Evolutionary conservation across 2,113 vertebrate species (phyloP).

Genomic region (Illadopsis cleaveri): DNA sequence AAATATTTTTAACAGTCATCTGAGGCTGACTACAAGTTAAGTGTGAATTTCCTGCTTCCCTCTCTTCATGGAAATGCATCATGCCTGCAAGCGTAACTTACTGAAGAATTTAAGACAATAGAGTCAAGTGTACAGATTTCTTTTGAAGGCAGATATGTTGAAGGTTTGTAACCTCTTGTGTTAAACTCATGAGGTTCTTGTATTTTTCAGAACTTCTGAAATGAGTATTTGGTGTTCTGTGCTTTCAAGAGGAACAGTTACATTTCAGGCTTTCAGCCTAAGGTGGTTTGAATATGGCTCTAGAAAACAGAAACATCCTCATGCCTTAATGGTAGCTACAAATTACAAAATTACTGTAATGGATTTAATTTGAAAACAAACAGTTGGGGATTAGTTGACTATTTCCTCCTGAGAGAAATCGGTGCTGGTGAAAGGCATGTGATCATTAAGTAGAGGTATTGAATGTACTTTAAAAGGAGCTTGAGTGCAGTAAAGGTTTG

Average conservation of each 20-base stretch:
- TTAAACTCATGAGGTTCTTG: conserved; percentile 43
- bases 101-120: background rate
- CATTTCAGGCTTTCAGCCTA: background rate
- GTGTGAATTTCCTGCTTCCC: background rate
- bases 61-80: background rate
- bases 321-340: background rate
- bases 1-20: background rate
- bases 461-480: background rate
- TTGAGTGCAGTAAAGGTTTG: background rate
- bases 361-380: background rate
- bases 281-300: background rate
- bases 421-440: background rate
- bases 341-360: background rate
- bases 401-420: background rate
- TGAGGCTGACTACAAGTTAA: background rate
- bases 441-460: background rate
- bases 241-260: background rate
- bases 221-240: background rate
- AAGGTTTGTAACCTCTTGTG: background rate
- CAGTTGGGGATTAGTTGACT: background rate
- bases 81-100: background rate
- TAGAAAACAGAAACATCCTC: background rate
- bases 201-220: background rate
- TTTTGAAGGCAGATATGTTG: background rate
- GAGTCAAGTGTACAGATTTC: conserved; percentile 7